Evolutionary conservation across 2,888 invertebrate genomes (phyloP).

Genomic region (Pristionchus maxplancki): DNA sequence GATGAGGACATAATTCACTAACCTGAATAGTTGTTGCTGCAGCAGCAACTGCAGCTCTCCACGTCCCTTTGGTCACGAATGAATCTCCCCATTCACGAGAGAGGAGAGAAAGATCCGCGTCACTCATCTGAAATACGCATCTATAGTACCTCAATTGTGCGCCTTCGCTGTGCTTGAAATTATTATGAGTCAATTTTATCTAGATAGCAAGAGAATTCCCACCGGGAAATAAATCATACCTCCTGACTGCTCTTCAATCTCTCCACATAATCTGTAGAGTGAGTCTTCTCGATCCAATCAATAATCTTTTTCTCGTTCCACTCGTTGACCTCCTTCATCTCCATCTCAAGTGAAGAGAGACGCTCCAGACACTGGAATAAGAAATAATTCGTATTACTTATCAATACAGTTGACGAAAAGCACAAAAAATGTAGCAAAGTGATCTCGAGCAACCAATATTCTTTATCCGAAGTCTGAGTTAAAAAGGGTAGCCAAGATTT

Average conservation of each 20-base stretch:
- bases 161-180: too few relatives aligned
- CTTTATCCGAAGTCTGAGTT: too few relatives aligned
- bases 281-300: slow-evolving; percentile 51
- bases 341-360: not conserved
- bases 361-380: not conserved
- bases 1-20: not conserved
- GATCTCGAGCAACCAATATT: too few relatives aligned
- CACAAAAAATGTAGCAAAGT: not conserved
- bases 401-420: too few relatives aligned
- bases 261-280: slow-evolving; percentile 53
- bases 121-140: not conserved
- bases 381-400: too few relatives aligned
- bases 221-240: not conserved
- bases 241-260: slow-evolving; percentile 25
- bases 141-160: too few relatives aligned
- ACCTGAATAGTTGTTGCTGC: slow-evolving; percentile 44
- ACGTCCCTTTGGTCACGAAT: slow-evolving; percentile 39
- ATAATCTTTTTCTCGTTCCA: not conserved
- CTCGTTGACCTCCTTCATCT: not conserved
- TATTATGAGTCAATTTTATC: too few relatives aligned
- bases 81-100: slow-evolving; percentile 27
- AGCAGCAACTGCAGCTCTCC: slow-evolving; percentile 31
- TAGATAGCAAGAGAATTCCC: too few relatives aligned
- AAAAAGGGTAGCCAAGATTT: too few relatives aligned
- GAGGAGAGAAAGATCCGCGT: not conserved